Base-by-base conservation (phyloP, 2,888 invertebrate genomes). In the Panopea generosa region DNA sequence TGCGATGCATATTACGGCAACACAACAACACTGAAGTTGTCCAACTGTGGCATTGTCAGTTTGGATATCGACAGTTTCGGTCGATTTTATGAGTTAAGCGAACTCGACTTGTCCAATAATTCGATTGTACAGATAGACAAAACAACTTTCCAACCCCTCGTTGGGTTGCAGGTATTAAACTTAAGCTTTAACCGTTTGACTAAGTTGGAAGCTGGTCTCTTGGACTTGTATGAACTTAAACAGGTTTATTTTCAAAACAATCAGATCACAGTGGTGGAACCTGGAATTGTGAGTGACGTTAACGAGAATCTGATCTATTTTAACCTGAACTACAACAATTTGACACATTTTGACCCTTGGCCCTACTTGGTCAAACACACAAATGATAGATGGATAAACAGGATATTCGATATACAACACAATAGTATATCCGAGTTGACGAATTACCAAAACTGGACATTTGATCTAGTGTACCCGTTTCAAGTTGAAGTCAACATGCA, bases 261-360 rank as follows among this genome's bases (percentile, higher is more conserved):
- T 24, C 71, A 71, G 27, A 83, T 84, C 43, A 67, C 63, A 16
- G 56, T 68, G 9, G 79, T 84, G 0, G 84, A 75, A 18, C 62
- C 70, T 1, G 66, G 76, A n/a, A 77, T 79, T 11, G 79, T 84
- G 11, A 65, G 70, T 24, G 56, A 66, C n/a, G 57, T 66, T 1
- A 67, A 82, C 38, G 56, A 40, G 9, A 40, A 56, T n/a, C 24
- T 84, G 4, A 11, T 26, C 9, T 22, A 55, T 24, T 73, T 82
- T 18, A 76, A 81, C 40, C 14, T 83, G 33, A 70, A 75, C 11
- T 43, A 72, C 40, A 85, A 85, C 27, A 2, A 26, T 33, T 24
- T 85, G 22, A 67, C 74, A 3, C 55, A 59, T 47, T 56, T 83
- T 24, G 84, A 85, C 47, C 83, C 84, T 11, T 85, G 83, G 84